phyloP scores from a whole-genome alignment of 30 jellyfish, hydroid and myxozoan genomes.

The Mastigias papua region DNA sequence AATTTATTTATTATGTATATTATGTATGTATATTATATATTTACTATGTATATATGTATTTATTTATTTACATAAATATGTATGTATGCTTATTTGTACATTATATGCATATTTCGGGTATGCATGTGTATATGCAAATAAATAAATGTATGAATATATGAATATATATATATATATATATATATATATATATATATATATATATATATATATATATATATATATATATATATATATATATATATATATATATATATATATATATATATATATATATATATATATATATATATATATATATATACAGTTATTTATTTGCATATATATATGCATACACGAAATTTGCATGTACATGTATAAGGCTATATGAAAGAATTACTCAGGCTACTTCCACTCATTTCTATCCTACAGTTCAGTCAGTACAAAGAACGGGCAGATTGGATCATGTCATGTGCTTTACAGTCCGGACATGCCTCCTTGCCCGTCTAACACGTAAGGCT shows the following conservation, averaged over 20 bases:
- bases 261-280: background rate
- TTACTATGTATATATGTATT: background rate
- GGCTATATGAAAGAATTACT: too few species aligned
- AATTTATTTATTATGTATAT: too few species aligned
- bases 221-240: background rate
- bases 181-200: background rate
- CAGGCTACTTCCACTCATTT: too few species aligned
- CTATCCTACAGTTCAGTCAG: too few species aligned
- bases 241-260: background rate
- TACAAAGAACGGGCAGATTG: too few species aligned
- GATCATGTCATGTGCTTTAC: too few species aligned
- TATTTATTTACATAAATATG: background rate
- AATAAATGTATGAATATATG: background rate
- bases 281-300: too few species aligned
- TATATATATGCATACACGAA: too few species aligned
- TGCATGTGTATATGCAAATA: background rate
- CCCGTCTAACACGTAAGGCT: too few species aligned
- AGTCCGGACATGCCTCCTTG: too few species aligned
- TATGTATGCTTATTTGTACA: background rate
- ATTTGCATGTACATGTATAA: too few species aligned
- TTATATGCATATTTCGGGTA: background rate
- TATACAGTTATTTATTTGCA: too few species aligned
- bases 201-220: background rate
- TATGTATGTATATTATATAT: background rate
- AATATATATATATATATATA: background rate